phyloP scores from a whole-genome alignment of 2,113 vertebrate species.

The Stegastes partitus region DNA sequence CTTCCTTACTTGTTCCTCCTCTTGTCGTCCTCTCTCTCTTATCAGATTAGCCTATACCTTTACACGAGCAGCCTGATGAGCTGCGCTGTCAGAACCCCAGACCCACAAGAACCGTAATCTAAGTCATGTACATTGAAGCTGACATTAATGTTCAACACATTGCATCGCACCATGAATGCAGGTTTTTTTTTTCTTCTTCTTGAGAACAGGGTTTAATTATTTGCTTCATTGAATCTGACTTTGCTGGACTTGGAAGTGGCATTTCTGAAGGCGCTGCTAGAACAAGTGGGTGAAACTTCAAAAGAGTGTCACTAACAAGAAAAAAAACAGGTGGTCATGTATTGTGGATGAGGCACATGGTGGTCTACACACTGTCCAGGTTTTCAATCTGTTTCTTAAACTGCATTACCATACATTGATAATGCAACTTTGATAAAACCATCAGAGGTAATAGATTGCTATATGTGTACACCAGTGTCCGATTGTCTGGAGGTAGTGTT shows the following conservation, averaged over 20 bases:
- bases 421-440: neutral
- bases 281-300: neutral
- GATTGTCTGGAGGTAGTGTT: too few species aligned
- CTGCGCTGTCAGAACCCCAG: slow-evolving; percentile 10
- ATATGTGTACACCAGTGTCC: too few species aligned
- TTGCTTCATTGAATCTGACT: neutral
- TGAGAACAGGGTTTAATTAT: neutral
- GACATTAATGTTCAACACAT: neutral
- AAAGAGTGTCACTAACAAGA: too few species aligned
- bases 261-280: neutral
- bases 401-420: too few species aligned
- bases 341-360: too few species aligned
- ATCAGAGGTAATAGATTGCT: too few species aligned
- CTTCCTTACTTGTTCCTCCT: slow-evolving; percentile 2
- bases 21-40: slow-evolving; percentile 4
- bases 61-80: slow-evolving; percentile 35
- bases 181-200: neutral
- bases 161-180: neutral
- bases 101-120: neutral
- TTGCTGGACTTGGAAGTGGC: neutral
- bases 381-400: too few species aligned
- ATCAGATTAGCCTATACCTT: slow-evolving; percentile 25
- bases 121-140: neutral
- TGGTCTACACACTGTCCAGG: too few species aligned
- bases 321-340: too few species aligned